Evolutionary conservation across 2,113 vertebrate species (phyloP).

Genomic region (Cisticola juncidis): DNA sequence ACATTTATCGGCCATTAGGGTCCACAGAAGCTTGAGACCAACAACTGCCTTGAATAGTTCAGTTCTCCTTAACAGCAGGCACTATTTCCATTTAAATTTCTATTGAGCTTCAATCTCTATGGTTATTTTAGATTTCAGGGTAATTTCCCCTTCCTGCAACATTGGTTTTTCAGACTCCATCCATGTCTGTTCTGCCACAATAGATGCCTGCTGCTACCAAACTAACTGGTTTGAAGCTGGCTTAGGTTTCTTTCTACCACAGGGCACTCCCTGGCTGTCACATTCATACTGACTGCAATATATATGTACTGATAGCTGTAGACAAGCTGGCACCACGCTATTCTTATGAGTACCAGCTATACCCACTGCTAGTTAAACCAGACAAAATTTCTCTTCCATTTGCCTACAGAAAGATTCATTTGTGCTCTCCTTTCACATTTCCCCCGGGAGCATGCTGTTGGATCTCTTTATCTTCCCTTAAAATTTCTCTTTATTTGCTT

Average conservation of each 20-base stretch:
- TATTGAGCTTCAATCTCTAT: background rate
- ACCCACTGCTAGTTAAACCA: background rate
- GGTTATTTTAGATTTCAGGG: background rate
- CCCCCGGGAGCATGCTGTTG: background rate
- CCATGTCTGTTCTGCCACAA: background rate
- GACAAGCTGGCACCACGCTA: conserved; percentile 40
- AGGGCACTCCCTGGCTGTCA: conserved; percentile 23
- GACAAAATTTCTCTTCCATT: conserved; percentile 3
- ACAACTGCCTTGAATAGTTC: background rate
- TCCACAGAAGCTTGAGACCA: background rate
- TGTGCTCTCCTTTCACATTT: background rate
- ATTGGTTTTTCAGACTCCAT: background rate
- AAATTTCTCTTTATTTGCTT: conserved; percentile 43
- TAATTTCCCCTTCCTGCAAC: background rate
- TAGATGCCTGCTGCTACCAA: background rate
- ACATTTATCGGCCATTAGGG: background rate
- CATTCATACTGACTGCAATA: background rate
- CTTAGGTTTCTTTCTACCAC: conserved; percentile 11
- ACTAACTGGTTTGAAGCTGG: background rate
- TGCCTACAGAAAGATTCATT: background rate
- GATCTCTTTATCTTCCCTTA: conserved; percentile 31
- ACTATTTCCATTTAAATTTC: background rate
- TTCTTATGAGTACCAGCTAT: background rate
- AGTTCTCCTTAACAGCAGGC: background rate
- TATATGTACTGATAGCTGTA: conserved; percentile 26